These are phyloP conservation scores for Acanthornis magna DNA, from an alignment of 2,797 vertebrate species.

Conservation along the genomic window DNA sequence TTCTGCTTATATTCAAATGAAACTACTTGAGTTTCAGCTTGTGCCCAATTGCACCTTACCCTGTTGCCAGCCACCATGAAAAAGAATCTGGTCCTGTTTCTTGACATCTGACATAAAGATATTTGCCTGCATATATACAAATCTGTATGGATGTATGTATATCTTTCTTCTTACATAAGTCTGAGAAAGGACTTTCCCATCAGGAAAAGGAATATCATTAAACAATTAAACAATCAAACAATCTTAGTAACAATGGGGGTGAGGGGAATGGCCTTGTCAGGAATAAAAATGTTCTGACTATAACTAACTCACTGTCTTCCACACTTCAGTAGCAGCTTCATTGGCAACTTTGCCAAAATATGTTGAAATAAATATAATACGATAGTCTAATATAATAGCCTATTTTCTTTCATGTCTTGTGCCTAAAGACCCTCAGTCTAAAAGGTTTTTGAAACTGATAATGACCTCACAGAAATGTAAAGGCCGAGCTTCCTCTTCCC, in stretches of 20 bases:
- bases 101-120: not conserved
- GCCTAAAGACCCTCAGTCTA: not conserved
- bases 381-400: not conserved
- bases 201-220: not conserved
- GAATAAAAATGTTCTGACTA: not conserved
- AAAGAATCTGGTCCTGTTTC: not conserved
- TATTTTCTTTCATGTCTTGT: not conserved
- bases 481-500: not conserved
- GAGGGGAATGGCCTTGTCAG: not conserved
- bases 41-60: not conserved
- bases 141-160: not conserved
- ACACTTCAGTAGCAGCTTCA: not conserved
- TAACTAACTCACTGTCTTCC: not conserved
- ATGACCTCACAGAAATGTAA: not conserved
- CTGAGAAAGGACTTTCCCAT: not conserved
- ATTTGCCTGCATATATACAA: too few relatives aligned
- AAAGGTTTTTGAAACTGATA: not conserved
- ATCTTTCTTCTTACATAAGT: not conserved
- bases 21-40: not conserved
- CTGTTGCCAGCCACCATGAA: not conserved
- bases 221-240: not conserved
- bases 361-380: not conserved
- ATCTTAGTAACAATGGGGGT: fast-evolving
- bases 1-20: not conserved
- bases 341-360: not conserved